Evolutionary conservation across 2,797 vertebrate species (phyloP), one percentile per base, ranked within the genome.

Genomic region (Brachymystax lenok): DNA sequence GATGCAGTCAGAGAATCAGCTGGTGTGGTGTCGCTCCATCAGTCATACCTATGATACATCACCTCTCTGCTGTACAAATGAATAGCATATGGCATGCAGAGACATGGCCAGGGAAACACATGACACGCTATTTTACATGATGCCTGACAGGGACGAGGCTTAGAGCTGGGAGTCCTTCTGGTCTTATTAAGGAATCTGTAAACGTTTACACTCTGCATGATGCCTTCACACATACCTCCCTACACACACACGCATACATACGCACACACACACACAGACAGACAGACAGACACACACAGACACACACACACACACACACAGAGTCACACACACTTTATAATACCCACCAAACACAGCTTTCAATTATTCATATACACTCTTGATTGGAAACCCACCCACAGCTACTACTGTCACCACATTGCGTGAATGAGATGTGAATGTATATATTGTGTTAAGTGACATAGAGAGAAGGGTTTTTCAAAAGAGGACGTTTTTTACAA

Each of bases 81-180:
- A 35, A 8, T 3, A 46, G 19, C 68, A n/a, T 71, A 52, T 54
- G 12, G 35, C 40, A 61, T 17, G 5, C 16, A 24, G 35, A 17
- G 33, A 64, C n/a, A 50, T 67, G 21, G 69, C 54, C 21, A 12
- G 33, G 19, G 56, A 71, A 71, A 71, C 17, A 69, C 40, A 61
- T 51, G 63, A 19, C 68, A 71, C 1, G 2, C 21, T 71, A 12
- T 16, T 17, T 51, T 14, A 52, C 16, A 16, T 52, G 70, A 16
- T 16, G 27, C 28, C 17, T 63, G 59, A 27, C 59, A 63, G 59
- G 24, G 10, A 59, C 21, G 56, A 16, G 4, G 28, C 3, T 33
- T 30, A 67, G 4, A 33, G 30, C 28, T 19, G 3, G 66, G 5
- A 30, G 6, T n/a, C 56, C 19, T 8, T 8, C 56, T 59, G 56